Conservation (phyloP, 2,888 invertebrate genomes). For the Leucoma salicis region DNA sequence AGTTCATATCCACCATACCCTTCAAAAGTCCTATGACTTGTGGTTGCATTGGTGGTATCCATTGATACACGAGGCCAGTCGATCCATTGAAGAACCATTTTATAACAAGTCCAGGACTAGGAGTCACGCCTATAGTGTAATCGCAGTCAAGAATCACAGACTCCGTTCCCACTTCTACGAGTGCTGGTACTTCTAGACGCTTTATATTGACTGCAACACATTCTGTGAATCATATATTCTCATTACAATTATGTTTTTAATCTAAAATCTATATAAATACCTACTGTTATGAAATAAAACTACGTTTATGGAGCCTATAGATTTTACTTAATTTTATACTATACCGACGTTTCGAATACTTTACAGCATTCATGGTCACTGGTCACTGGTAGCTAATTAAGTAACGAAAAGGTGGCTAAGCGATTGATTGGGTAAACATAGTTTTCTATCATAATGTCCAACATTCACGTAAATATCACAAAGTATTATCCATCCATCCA, state of each 20-base stretch:
- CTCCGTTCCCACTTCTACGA: slow-evolving; percentile 65
- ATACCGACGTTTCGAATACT: neutral
- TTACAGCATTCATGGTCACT: neutral
- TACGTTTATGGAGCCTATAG: too few species aligned
- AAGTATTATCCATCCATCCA: too few species aligned
- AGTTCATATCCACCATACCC: slow-evolving; percentile 69
- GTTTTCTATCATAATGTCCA: too few species aligned
- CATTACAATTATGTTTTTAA: too few species aligned
- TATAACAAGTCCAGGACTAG: slow-evolving; percentile 63
- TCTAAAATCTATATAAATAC: too few species aligned
- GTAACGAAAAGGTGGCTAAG: too few species aligned
- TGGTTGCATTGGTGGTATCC: slow-evolving; percentile 73
- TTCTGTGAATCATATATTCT: slow-evolving; percentile 46
- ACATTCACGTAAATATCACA: too few species aligned
- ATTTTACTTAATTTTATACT: too few species aligned
- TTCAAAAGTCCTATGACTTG: slow-evolving; percentile 73
- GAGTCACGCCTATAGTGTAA: slow-evolving; percentile 44
- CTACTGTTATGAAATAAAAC: too few species aligned
- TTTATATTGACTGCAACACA: slow-evolving; percentile 75
- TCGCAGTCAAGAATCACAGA: slow-evolving; percentile 64
- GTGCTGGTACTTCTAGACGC: slow-evolving; percentile 61
- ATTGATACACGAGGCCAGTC: slow-evolving; percentile 71
- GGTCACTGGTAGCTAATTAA: too few species aligned
- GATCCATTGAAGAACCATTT: slow-evolving; percentile 79
- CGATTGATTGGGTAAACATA: too few species aligned